phyloP scores from a whole-genome alignment of 2,888 invertebrate species.

The Drosophila limbata region DNA sequence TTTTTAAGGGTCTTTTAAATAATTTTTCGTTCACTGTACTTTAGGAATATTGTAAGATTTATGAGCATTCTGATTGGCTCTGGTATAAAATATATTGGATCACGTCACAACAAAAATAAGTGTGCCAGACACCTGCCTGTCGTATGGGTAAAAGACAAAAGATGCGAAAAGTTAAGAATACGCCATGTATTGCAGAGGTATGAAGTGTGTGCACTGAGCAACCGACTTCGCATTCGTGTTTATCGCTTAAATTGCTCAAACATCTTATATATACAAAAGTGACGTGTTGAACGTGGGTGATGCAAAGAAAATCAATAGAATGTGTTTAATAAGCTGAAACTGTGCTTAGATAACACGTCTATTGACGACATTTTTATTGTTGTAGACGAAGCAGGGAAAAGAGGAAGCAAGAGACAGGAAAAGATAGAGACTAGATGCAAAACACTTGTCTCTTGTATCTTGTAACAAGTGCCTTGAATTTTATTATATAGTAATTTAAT shows the following conservation, averaged over 20 bases:
- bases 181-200: conserved; percentile 34
- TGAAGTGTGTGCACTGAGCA: conserved; percentile 32
- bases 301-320: conserved; percentile 62
- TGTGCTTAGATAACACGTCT: conserved; percentile 62
- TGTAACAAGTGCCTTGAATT: conserved; percentile 61
- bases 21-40: too few species aligned
- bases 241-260: conserved; percentile 65
- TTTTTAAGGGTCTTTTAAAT: too few species aligned
- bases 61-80: conserved; percentile 54
- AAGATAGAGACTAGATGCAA: conserved; percentile 7
- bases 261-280: conserved; percentile 59
- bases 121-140: conserved; percentile 23
- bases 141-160: conserved; percentile 42
- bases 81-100: conserved; percentile 48
- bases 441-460: conserved; percentile 45
- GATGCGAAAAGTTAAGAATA: conserved; percentile 38
- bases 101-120: conserved; percentile 56
- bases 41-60: conserved; percentile 49
- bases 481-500: conserved; percentile 58
- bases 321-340: conserved; percentile 69
- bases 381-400: conserved; percentile 6
- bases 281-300: conserved; percentile 27
- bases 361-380: conserved; percentile 52
- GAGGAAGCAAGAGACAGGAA: not conserved
- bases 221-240: conserved; percentile 60